Conservation (phyloP, 2,113 vertebrate genomes). For the Prionailurus bengalensis region DNA sequence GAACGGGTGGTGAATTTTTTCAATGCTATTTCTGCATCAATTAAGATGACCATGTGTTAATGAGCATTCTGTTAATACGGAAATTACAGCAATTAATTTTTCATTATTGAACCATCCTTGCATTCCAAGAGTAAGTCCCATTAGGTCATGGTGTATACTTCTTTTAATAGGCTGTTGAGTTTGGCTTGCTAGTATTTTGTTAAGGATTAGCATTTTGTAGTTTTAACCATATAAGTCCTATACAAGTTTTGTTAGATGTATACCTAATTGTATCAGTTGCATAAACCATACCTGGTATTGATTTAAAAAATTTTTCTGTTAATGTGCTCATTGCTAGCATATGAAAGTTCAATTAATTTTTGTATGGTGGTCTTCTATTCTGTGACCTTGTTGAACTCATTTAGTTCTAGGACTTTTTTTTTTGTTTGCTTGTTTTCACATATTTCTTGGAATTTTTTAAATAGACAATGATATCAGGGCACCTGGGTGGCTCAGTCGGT, state of each 20-base stretch:
- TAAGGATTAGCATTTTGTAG: neutral
- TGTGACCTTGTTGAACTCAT: neutral
- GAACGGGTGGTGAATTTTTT: neutral
- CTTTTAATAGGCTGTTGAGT: neutral
- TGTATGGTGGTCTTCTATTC: neutral
- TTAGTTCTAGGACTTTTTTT: neutral
- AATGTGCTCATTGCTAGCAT: neutral
- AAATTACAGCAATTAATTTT: no score
- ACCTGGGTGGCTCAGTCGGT: no score
- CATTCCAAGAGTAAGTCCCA: no score
- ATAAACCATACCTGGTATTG: neutral
- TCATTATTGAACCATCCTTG: no score
- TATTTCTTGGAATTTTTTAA: neutral
- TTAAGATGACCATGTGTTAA: no score
- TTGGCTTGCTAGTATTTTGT: neutral
- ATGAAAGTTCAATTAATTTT: neutral
- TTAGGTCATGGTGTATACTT: neutral
- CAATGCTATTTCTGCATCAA: no score
- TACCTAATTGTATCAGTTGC: neutral
- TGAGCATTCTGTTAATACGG: no score
- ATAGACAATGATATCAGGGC: neutral
- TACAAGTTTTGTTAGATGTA: neutral
- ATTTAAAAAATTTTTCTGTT: neutral
- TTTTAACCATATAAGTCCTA: neutral
- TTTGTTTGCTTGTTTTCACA: neutral